These are phyloP conservation scores for Theretra japonica DNA, from an alignment of 2,888 invertebrate genomes.

Conservation along the genomic window DNA sequence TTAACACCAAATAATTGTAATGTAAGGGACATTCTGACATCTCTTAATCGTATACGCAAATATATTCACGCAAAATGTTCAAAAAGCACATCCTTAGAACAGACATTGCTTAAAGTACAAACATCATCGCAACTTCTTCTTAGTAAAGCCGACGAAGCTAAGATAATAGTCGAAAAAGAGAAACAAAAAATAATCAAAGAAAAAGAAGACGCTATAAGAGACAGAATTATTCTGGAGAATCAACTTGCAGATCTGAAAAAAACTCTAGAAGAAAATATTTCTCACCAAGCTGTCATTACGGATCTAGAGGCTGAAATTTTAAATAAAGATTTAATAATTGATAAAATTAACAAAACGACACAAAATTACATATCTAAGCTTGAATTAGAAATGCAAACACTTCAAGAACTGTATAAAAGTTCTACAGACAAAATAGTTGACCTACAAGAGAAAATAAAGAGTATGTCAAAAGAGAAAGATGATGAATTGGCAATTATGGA, in stretches of 20 bases:
- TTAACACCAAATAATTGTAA: slow-evolving; percentile 57
- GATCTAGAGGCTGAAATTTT: slow-evolving; percentile 67
- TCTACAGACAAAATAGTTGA: slow-evolving; percentile 52
- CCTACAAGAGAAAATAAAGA: slow-evolving; percentile 54
- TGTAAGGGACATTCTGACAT: slow-evolving; percentile 59
- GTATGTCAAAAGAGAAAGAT: slow-evolving; percentile 48
- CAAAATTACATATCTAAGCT: slow-evolving; percentile 63
- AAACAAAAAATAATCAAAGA: slow-evolving; percentile 71
- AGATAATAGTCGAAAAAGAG: slow-evolving; percentile 71
- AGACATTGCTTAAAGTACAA: slow-evolving; percentile 66
- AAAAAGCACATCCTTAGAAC: slow-evolving; percentile 60
- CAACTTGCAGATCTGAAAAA: slow-evolving; percentile 59
- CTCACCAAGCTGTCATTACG: slow-evolving; percentile 58
- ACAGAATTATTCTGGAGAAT: slow-evolving; percentile 60
- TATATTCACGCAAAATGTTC: slow-evolving; percentile 56
- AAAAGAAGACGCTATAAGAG: slow-evolving; percentile 70
- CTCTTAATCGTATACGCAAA: slow-evolving; percentile 64
- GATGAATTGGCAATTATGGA: slow-evolving; percentile 47
- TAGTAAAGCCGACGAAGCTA: slow-evolving; percentile 75
- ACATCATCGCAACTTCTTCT: slow-evolving; percentile 71
- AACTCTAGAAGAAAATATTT: slow-evolving; percentile 61
- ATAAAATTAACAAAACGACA: slow-evolving; percentile 63
- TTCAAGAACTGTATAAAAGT: slow-evolving; percentile 60
- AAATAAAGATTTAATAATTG: slow-evolving; percentile 69
- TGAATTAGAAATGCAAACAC: slow-evolving; percentile 59